Evolutionary conservation across 2,113 vertebrate species (phyloP).

Genomic region (Brachypodius melanocephalos): DNA sequence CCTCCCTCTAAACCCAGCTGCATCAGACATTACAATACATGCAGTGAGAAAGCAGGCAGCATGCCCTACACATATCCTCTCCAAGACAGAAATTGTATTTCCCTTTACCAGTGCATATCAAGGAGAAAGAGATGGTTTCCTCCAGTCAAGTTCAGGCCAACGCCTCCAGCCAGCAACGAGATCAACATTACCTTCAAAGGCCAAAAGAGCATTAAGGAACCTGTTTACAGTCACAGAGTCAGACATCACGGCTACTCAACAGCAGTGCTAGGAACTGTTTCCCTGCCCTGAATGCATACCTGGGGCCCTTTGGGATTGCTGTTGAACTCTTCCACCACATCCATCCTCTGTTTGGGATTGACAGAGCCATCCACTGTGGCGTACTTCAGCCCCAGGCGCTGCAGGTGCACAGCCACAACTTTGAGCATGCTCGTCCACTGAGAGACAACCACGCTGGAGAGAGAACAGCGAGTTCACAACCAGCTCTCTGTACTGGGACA

Average conservation of each 20-base stretch:
- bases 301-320: constrained; percentile 80
- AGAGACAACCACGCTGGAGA: constrained; percentile 88
- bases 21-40: background rate
- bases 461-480: background rate
- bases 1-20: background rate
- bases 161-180: constrained; percentile 90
- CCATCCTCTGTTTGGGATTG: constrained; percentile 89
- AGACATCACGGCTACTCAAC: background rate
- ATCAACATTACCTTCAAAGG: constrained; percentile 88
- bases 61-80: background rate
- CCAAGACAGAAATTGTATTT: background rate
- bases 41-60: background rate
- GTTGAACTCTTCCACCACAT: constrained; percentile 94
- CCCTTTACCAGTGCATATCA: constrained; percentile 95
- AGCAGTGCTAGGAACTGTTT: background rate
- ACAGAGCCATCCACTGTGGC: constrained; percentile 85
- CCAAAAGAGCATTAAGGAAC: background rate
- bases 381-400: constrained; percentile 72
- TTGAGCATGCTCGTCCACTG: constrained; percentile 96
- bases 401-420: constrained; percentile 84
- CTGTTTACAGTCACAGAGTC: background rate
- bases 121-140: constrained; percentile 97
- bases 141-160: constrained; percentile 91
- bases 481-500: background rate
- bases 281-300: constrained; percentile 66